Base-by-base conservation (phyloP, 1,140 invertebrate genomes). In the Papilio xuthus region DNA sequence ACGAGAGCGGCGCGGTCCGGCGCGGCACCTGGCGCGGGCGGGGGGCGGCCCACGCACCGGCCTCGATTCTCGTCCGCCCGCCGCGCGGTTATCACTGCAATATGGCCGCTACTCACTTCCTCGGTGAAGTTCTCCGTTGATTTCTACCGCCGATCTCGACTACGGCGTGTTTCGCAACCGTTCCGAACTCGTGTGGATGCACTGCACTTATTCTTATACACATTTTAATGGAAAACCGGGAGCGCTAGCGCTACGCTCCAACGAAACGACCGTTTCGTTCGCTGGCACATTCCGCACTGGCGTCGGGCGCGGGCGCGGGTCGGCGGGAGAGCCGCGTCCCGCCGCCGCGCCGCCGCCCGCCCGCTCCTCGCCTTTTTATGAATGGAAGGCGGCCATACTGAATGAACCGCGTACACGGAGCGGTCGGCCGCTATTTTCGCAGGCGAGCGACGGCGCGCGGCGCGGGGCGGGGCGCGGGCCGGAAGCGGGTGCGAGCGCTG, bases 371-470 rank as follows among this genome's bases (percentile, higher is more conserved):
- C 94, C 95, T 96, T 96, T 96, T 96, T 96, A 96, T 96, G 96
- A 96, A 96, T 96, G 96, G 95, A 95, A 95, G 95, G 95, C 96
- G 95, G 95, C 96, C 96, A 96, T 96, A 95, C 96, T 96, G 96
- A 96, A 95, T 95, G 94, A 95, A 95, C 91, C 92, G 93, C 94
- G 94, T 94, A 94, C 91, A 92, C 93, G 85, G 90, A 92, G 90
- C 91, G 91, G 93, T 91, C 91, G 90, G 90, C 89, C 90, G 89
- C 90, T 92, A 92, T 92, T 93, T 92, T 92, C 89, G 91, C 91
- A 89, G 92, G 90, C 91, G 86, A 91, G 86, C 87, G 86, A 86
- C 50, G 50, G 84, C 80, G 83, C 83, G 79, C 83, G 88, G 80
- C 86, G 85, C 86, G 80, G 86, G 82, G 86, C 85, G 89, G 88